Percentiles rank a stretch among this genome's conserved stretches.
phyloP scores from a whole-genome alignment of 2,888 invertebrate genomes.

The Sylvicola cinctus region DNA sequence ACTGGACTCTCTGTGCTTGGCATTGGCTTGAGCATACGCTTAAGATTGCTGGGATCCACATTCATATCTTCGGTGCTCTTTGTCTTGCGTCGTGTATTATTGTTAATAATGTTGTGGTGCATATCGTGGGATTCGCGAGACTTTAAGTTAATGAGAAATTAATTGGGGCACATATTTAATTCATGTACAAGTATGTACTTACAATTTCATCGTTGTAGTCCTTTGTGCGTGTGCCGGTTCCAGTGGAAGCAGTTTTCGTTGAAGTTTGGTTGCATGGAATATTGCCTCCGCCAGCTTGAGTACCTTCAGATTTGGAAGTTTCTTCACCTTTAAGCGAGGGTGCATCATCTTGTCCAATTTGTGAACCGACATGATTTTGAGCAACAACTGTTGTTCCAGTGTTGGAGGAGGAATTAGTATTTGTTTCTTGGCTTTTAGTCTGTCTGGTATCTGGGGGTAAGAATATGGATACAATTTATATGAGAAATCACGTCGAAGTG shows the following conservation, averaged over 20 bases:
- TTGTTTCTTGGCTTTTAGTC: slow-evolving; percentile 50
- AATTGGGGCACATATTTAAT: not conserved
- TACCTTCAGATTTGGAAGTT: slow-evolving; percentile 54
- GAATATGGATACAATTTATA: too few species aligned
- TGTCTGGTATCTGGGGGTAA: slow-evolving; percentile 28
- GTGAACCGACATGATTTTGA: slow-evolving; percentile 45
- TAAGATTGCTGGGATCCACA: slow-evolving; percentile 56
- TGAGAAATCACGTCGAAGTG: too few species aligned
- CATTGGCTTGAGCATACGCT: slow-evolving; percentile 88
- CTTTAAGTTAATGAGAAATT: not conserved
- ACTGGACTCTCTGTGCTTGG: slow-evolving; percentile 76
- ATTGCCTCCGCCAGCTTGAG: slow-evolving; percentile 40
- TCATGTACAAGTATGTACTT: slow-evolving; percentile 7
- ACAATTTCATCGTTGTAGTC: slow-evolving; percentile 52
- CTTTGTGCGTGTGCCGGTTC: slow-evolving; percentile 35
- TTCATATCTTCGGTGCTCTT: slow-evolving; percentile 85
- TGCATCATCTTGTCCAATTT: slow-evolving; percentile 20
- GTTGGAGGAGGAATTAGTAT: slow-evolving; percentile 39
- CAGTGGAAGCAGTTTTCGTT: slow-evolving; percentile 34
- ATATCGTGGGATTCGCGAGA: slow-evolving; percentile 22
- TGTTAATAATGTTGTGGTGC: slow-evolving; percentile 51
- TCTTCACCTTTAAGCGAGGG: slow-evolving; percentile 28
- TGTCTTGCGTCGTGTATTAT: slow-evolving; percentile 58
- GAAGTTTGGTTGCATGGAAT: slow-evolving; percentile 23
- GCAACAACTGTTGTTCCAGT: slow-evolving; percentile 45